These are phyloP conservation scores for Helobdella robusta DNA, from an alignment of 2,888 invertebrate species.

Conservation along the genomic window DNA sequence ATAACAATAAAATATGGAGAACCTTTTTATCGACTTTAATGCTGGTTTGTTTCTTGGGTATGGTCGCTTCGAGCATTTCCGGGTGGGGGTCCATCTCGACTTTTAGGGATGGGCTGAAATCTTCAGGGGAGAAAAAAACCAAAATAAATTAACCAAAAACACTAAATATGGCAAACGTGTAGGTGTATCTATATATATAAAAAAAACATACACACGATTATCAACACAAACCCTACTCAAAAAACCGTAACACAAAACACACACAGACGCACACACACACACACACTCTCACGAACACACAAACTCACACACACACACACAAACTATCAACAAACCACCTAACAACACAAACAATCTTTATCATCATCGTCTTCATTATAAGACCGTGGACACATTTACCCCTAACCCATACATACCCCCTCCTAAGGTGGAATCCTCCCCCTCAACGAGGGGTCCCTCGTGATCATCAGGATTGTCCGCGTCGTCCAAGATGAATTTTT, in stretches of 20 bases:
- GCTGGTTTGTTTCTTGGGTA: constrained; percentile 13
- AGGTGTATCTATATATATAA: too few relatives aligned
- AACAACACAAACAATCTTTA: neutral
- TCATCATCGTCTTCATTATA: neutral
- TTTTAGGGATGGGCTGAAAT: constrained; percentile 25
- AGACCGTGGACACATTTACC: neutral
- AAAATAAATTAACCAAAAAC: neutral
- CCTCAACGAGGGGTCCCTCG: constrained; percentile 18
- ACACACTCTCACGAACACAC: neutral
- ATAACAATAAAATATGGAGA: neutral
- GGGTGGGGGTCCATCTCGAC: constrained; percentile 31
- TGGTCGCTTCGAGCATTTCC: constrained; percentile 23
- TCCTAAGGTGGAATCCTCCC: constrained; percentile 19
- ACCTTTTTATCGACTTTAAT: constrained; percentile 7
- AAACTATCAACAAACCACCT: neutral
- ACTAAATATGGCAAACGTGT: neutral
- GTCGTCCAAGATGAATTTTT: constrained; percentile 43
- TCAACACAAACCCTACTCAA: too few relatives aligned
- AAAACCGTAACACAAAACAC: neutral
- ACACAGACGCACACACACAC: neutral
- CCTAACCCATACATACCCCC: neutral
- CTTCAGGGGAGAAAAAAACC: neutral
- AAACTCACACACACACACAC: neutral
- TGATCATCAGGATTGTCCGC: constrained; percentile 43
- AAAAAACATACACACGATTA: too few relatives aligned